phyloP scores from a whole-genome alignment of 1,140 invertebrate species.

The Piezodorus guildinii region DNA sequence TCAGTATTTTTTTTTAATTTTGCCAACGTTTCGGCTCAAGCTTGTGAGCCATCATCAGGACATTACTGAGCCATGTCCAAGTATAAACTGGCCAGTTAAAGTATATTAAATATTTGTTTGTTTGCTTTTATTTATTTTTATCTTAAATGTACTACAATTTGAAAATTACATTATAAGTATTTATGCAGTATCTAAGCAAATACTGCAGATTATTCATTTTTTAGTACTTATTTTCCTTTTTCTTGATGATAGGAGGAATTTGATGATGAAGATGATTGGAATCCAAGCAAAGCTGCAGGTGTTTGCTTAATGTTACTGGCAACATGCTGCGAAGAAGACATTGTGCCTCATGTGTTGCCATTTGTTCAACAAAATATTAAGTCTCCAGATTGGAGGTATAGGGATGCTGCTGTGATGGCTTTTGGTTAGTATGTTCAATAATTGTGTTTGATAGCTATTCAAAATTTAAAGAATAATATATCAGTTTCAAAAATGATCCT shows the following conservation, averaged over 20 bases:
- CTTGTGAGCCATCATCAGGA: too few relatives aligned
- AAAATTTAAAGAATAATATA: background rate
- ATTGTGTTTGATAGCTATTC: too few relatives aligned
- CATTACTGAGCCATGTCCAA: too few relatives aligned
- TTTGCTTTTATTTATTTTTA: too few relatives aligned
- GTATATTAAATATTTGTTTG: too few relatives aligned
- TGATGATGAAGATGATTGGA: constrained; percentile 99
- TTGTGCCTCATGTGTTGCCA: constrained; percentile 91
- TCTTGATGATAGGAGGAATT: constrained; percentile 48
- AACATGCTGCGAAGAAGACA: constrained; percentile 93
- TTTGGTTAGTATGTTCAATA: constrained; percentile 52
- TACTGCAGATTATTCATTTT: too few relatives aligned
- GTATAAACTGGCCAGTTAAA: too few relatives aligned
- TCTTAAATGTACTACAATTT: too few relatives aligned
- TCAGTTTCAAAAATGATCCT: background rate
- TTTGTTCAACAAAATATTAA: constrained; percentile 94
- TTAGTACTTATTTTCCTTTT: background rate
- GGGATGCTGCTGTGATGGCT: constrained; percentile 97
- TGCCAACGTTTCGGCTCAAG: too few relatives aligned
- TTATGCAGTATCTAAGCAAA: too few relatives aligned
- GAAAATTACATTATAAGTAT: too few relatives aligned
- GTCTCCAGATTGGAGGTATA: constrained; percentile 82
- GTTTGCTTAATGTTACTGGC: constrained; percentile 98
- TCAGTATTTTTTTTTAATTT: too few relatives aligned
- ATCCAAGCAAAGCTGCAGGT: constrained; percentile 96